phyloP scores from a whole-genome alignment of 2,797 vertebrate species.

The Babyrousa celebensis region DNA sequence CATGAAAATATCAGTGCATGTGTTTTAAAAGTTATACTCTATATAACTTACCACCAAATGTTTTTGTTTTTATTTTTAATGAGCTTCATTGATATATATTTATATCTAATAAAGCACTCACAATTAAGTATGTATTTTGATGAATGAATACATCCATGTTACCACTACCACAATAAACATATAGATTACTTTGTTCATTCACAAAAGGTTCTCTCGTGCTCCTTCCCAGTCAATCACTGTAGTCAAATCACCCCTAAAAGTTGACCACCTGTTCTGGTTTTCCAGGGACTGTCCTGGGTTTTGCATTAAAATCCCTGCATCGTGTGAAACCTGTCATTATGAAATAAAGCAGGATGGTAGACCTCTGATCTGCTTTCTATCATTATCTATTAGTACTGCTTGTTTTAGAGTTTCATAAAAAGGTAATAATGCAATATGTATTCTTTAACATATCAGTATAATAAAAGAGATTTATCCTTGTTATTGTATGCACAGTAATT shows the following conservation, averaged over 20 bases:
- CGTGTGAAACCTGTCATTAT: background rate
- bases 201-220: background rate
- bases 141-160: background rate
- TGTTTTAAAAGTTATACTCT: background rate
- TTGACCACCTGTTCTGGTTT: background rate
- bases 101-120: background rate
- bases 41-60: background rate
- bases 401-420: slow-evolving; percentile 1
- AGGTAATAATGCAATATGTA: background rate
- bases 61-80: background rate
- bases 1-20: background rate
- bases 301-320: background rate
- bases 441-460: background rate
- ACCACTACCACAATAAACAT: background rate
- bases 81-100: background rate
- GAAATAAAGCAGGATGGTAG: background rate
- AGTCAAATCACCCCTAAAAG: background rate
- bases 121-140: slow-evolving; percentile 13
- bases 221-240: background rate
- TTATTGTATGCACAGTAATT: background rate
- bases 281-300: background rate
- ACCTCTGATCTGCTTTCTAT: background rate
- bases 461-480: background rate
- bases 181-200: background rate
- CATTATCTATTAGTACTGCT: background rate